Base-by-base conservation (phyloP, 2,113 vertebrate species). In the Scalopus aquaticus region DNA sequence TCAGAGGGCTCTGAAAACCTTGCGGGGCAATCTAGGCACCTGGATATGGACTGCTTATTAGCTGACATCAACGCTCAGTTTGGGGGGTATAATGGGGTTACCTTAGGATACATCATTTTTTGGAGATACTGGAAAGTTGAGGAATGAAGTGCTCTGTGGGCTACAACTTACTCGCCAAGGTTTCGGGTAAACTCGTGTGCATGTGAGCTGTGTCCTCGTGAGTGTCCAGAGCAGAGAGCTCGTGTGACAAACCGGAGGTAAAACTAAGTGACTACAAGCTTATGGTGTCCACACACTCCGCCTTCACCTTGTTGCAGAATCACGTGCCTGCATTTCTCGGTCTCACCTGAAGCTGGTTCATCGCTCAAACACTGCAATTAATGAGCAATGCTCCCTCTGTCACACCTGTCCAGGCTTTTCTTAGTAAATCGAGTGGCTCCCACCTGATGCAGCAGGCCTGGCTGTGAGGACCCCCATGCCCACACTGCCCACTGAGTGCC, bases 231-330 rank as follows among this genome's bases (percentile, higher is more conserved):
- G 32, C 28, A 67, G 22, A 90, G 1, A 87, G 1, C 11, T 4
- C 8, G 70, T 0, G 1, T 0, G 35, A 30, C 20, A 15, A 10
- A 16, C 0, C 0, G 13, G 16, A 17, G 28, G 49, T 16, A 9
- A 72, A 10, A 42, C 22, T 19, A 1, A 56, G 60, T 30, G 26
- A 37, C 17, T 2, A 16, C 19, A 49, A 9, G 39, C 7, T 19
- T 4, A 13, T 22, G 15, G 70, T 44, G 26, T 26, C 76, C 46
- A 4, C 2, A 28, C 24, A 32, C 46, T 8, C 6, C 35, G 35
- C 35, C 67, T 46, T 37, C 4, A n/a, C 5, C 39, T 30, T 67
- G 72, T 20, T 19, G 26, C 17, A 12, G 24, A 62, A 60, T 5
- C 58, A 60, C 24, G 13, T 8, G 4, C 6, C 6, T 16, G 16